Conservation (phyloP, 2,113 vertebrate genomes). For the Tonatia bakeri region DNA sequence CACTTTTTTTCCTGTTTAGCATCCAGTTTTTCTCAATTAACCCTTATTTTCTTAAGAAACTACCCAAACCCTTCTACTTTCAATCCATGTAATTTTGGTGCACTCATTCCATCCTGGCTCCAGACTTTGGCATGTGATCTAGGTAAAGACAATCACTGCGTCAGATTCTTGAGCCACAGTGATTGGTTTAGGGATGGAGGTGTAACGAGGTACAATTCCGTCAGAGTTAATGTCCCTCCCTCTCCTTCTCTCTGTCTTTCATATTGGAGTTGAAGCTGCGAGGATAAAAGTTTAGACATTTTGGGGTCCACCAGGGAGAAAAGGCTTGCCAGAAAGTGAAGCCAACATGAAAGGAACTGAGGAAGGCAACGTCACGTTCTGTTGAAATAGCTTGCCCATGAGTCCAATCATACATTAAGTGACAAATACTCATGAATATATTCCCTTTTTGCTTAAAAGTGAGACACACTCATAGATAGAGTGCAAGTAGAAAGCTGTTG, state of each 20-base stretch:
- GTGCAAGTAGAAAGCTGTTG: too few relatives aligned
- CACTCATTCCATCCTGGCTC: neutral
- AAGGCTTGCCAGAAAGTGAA: neutral
- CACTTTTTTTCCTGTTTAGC: neutral
- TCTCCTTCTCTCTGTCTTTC: neutral
- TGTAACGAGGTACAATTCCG: neutral
- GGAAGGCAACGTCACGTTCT: neutral
- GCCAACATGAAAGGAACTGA: neutral
- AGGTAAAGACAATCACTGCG: neutral
- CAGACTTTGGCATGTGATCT: neutral
- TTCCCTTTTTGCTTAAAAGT: neutral
- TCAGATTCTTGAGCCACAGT: neutral
- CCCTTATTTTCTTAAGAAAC: neutral
- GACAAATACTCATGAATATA: neutral
- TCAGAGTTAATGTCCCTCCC: neutral
- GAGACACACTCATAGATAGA: neutral
- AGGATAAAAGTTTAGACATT: neutral
- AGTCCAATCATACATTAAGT: neutral
- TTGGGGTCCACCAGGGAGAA: neutral
- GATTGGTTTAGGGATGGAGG: neutral
- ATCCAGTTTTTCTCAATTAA: neutral
- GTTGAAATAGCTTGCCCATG: neutral
- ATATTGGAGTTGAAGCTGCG: neutral
- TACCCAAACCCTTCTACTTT: neutral
- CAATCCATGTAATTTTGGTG: neutral